phyloP scores from a whole-genome alignment of 2,888 invertebrate species.

The Latrodectus elegans region DNA sequence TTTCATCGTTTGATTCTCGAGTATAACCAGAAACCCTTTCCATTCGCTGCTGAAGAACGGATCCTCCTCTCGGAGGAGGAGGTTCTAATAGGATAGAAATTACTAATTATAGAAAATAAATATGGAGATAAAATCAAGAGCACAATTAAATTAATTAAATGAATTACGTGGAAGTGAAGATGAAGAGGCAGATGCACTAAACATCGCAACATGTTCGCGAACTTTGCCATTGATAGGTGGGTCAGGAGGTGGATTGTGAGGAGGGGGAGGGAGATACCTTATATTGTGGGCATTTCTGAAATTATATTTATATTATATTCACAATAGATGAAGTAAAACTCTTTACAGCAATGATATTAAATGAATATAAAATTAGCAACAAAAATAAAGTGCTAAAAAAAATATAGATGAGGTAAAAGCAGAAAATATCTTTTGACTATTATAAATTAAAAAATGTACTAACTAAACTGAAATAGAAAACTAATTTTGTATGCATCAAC shows the following conservation, averaged over 20 bases:
- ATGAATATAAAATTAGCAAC: too few relatives aligned
- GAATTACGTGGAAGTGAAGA: constrained; percentile 49
- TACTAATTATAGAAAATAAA: background rate
- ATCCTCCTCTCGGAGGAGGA: constrained; percentile 50
- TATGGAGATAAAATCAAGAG: background rate
- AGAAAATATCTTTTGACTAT: too few relatives aligned
- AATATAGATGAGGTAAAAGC: too few relatives aligned
- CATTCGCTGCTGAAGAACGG: constrained; percentile 61
- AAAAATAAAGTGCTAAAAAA: too few relatives aligned
- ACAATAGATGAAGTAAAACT: background rate
- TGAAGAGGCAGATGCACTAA: constrained; percentile 61
- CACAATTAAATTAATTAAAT: background rate
- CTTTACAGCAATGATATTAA: background rate
- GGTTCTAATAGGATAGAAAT: constrained; percentile 33
- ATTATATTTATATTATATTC: background rate
- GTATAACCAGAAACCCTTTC: constrained; percentile 62
- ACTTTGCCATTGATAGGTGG: constrained; percentile 78
- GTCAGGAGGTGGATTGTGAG: constrained; percentile 80
- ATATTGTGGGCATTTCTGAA: constrained; percentile 51
- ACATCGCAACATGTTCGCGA: constrained; percentile 76
- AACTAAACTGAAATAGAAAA: too few relatives aligned
- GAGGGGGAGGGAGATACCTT: constrained; percentile 79
- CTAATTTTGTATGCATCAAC: too few relatives aligned
- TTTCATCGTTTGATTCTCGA: constrained; percentile 80
- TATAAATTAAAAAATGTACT: too few relatives aligned